Evolutionary conservation across 2,888 invertebrate species (phyloP).

Genomic region (Acanthosepion esculentum): DNA sequence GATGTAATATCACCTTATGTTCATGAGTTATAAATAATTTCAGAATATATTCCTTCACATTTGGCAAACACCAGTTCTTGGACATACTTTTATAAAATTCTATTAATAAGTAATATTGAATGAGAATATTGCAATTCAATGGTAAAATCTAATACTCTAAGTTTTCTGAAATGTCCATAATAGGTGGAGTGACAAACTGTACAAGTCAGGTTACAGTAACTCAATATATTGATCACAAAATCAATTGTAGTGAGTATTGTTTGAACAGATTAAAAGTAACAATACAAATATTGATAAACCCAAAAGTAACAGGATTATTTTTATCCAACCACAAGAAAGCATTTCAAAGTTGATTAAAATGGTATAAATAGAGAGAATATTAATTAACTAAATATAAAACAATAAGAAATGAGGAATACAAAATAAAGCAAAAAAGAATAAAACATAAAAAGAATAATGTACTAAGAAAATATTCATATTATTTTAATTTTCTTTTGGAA

Average conservation of each 20-base stretch:
- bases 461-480: background rate
- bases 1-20: background rate
- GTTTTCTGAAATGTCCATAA: background rate
- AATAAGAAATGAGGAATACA: background rate
- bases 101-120: background rate
- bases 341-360: background rate
- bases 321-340: background rate
- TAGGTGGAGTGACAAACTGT: conserved; percentile 4
- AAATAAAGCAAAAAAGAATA: background rate
- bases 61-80: background rate
- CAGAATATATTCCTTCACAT: background rate
- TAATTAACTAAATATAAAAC: conserved; percentile 18
- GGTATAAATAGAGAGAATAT: conserved; percentile 9
- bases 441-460: background rate
- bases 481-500: background rate
- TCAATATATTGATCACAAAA: conserved; percentile 6
- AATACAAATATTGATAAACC: conserved; percentile 23
- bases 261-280: conserved; percentile 4
- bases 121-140: background rate
- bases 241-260: background rate
- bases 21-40: background rate
- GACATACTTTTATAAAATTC: background rate
- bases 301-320: conserved; percentile 8
- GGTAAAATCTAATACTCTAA: background rate
- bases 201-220: background rate